Evolutionary conservation across 2,113 vertebrate genomes (phyloP).

Genomic region (Clinocottus analis): DNA sequence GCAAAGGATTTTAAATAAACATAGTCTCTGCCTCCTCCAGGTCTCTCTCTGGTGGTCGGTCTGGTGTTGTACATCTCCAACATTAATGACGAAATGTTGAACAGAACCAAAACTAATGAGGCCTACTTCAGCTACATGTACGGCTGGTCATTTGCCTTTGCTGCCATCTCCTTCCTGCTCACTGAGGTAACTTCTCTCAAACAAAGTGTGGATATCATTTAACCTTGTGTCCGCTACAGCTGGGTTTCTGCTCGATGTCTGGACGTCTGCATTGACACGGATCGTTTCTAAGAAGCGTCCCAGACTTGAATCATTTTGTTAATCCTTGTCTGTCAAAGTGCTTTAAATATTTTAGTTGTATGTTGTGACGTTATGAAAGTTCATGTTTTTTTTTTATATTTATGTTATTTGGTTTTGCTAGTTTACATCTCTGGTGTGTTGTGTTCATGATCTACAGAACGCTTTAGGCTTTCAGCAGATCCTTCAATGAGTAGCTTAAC

Average conservation of each 20-base stretch:
- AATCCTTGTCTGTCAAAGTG: background rate
- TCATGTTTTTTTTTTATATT: background rate
- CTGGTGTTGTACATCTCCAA: constrained; percentile 95
- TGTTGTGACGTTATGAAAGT: background rate
- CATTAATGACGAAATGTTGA: constrained; percentile 93
- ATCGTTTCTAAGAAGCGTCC: background rate
- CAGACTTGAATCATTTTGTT: no score
- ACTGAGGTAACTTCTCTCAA: constrained; percentile 85
- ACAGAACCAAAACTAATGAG: constrained; percentile 90
- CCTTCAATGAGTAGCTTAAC: no score
- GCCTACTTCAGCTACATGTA: constrained; percentile 93
- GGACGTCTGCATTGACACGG: background rate
- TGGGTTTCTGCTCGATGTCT: background rate
- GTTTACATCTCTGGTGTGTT: background rate
- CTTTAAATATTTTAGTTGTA: background rate
- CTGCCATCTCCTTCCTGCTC: constrained; percentile 93
- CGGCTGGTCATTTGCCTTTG: constrained; percentile 93
- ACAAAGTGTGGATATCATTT: background rate
- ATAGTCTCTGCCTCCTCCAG: constrained; percentile 70
- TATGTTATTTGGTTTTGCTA: background rate
- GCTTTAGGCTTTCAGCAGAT: background rate
- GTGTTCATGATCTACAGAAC: background rate
- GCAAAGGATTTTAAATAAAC: background rate
- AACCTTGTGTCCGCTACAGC: background rate
- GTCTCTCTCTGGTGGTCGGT: constrained; percentile 92